Conservation (phyloP, 2,888 invertebrate genomes). For the Nomada fabriciana region DNA sequence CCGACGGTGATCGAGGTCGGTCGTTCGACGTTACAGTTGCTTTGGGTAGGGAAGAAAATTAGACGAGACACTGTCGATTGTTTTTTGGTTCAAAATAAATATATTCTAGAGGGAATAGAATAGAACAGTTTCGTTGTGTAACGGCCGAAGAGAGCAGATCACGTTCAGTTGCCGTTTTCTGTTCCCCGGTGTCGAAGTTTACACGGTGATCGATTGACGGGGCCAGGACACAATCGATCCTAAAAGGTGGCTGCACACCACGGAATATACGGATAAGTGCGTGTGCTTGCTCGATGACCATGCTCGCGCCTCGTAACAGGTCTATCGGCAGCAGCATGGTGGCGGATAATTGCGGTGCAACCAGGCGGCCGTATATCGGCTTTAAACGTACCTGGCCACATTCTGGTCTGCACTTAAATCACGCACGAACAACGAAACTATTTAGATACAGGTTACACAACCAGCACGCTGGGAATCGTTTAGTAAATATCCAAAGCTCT, state of each 20-base stretch:
- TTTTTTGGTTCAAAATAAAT: conserved; percentile 29
- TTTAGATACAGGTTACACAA: background rate
- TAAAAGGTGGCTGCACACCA: background rate
- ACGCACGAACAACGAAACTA: background rate
- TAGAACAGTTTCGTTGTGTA: conserved; percentile 8
- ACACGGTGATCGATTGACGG: background rate
- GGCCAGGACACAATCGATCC: conserved; percentile 34
- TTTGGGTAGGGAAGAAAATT: background rate
- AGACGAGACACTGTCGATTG: conserved; percentile 19
- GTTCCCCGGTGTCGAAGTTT: background rate
- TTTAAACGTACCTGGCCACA: conserved; percentile 11
- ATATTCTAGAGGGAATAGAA: conserved; percentile 24
- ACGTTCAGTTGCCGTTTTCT: background rate
- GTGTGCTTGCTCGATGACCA: conserved; percentile 24
- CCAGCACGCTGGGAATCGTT: background rate
- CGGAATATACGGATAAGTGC: conserved; percentile 11
- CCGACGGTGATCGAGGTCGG: background rate
- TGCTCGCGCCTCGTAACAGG: conserved; percentile 48
- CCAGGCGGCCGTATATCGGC: conserved; percentile 38
- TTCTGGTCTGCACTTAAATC: background rate
- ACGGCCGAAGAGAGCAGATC: conserved; percentile 5
- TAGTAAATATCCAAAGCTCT: conserved; percentile 15
- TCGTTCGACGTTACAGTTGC: background rate
- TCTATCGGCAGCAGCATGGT: conserved; percentile 41
- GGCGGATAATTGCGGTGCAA: conserved; percentile 48